These are phyloP conservation scores for Chelonus formosanus DNA, from an alignment of 2,888 invertebrate species.

Conservation along the genomic window DNA sequence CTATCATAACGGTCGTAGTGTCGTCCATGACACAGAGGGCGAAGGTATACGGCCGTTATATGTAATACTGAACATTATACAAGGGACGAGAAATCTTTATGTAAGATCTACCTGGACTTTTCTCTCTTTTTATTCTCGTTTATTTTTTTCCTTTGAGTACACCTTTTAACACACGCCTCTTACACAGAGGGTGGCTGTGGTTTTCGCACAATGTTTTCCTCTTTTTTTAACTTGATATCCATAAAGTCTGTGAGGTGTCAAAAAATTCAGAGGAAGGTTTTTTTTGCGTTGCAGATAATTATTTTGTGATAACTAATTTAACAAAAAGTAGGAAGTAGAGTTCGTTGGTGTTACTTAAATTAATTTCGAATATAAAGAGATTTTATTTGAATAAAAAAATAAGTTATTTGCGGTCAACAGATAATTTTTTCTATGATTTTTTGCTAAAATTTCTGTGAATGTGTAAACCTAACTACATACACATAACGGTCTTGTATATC, in stretches of 20 bases:
- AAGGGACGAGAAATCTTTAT: slow-evolving; percentile 57
- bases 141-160: slow-evolving; percentile 35
- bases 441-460: slow-evolving; percentile 7
- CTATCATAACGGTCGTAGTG: slow-evolving; percentile 30
- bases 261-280: too few relatives aligned
- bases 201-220: slow-evolving; percentile 41
- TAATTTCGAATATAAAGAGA: too few relatives aligned
- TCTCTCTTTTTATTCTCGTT: slow-evolving; percentile 29
- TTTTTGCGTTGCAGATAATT: too few relatives aligned
- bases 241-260: too few relatives aligned
- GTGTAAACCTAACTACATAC: slow-evolving; percentile 8
- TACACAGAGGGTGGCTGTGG: slow-evolving; percentile 58
- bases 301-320: too few relatives aligned
- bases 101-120: slow-evolving; percentile 56
- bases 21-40: slow-evolving; percentile 38
- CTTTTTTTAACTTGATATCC: slow-evolving; percentile 17
- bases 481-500: slow-evolving; percentile 16
- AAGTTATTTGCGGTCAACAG: too few relatives aligned
- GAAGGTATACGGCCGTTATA: slow-evolving; percentile 27
- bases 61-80: slow-evolving; percentile 1
- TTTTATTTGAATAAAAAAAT: too few relatives aligned
- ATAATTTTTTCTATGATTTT: not conserved
- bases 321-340: too few relatives aligned
- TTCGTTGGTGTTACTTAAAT: too few relatives aligned
- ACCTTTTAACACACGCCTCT: slow-evolving; percentile 60